Conservation (phyloP, 1,140 invertebrate species). For the Drosophila nikananu region DNA sequence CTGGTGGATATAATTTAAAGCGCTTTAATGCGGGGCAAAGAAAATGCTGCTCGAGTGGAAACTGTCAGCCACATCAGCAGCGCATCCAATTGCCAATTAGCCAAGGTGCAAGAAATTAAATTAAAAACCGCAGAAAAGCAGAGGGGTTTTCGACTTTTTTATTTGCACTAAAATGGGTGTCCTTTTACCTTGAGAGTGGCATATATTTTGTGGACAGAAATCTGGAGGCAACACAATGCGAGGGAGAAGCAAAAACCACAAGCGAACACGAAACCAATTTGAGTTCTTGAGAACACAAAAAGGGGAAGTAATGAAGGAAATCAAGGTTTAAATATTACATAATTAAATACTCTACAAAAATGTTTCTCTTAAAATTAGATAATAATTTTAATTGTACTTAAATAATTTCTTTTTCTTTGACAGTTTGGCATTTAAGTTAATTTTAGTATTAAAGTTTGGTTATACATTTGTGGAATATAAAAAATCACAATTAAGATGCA, state of each 20-base stretch:
- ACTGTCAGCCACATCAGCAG: conserved; percentile 58
- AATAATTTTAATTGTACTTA: too few relatives aligned
- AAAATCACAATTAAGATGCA: background rate
- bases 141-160: background rate
- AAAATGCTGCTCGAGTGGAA: conserved; percentile 25
- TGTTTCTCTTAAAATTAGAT: background rate
- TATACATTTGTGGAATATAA: too few relatives aligned
- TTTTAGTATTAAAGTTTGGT: too few relatives aligned
- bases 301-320: conserved; percentile 4
- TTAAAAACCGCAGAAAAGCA: conserved; percentile 32
- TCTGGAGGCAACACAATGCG: conserved; percentile 11
- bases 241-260: conserved; percentile 9
- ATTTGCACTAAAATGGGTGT: background rate
- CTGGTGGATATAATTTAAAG: conserved; percentile 55
- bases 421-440: accelerated
- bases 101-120: conserved; percentile 67
- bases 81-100: conserved; percentile 74
- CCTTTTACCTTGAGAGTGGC: conserved; percentile 5
- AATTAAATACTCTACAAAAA: background rate
- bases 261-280: conserved; percentile 75
- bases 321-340: too few relatives aligned
- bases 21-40: conserved; percentile 56
- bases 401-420: background rate
- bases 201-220: conserved; percentile 10
- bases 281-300: conserved; percentile 18